phyloP scores from a whole-genome alignment of 2,888 invertebrate genomes.

The Ommatoiulus sabulosus region DNA sequence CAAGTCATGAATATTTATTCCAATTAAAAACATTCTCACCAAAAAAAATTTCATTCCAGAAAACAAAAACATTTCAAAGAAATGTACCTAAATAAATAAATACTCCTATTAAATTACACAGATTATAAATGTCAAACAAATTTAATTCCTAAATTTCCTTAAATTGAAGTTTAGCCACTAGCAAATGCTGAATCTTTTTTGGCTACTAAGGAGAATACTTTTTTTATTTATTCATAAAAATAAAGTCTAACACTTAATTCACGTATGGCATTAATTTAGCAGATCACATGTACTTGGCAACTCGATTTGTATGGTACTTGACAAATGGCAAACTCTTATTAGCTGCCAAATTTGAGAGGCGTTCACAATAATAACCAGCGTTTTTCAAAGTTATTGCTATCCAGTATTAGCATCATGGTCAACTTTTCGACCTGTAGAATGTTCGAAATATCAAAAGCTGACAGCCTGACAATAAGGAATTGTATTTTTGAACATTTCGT shows the following conservation, averaged over 20 bases:
- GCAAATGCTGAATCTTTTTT: neutral
- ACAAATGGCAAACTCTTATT: neutral
- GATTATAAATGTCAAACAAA: neutral
- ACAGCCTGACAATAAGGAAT: too few relatives aligned
- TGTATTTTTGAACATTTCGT: too few relatives aligned
- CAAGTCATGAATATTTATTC: constrained; percentile 33
- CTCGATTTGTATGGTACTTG: neutral
- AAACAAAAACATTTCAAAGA: constrained; percentile 47
- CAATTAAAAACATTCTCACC: neutral
- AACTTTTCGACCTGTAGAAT: too few relatives aligned
- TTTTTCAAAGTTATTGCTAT: constrained; percentile 5
- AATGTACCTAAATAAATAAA: constrained; percentile 45
- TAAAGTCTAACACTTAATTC: neutral
- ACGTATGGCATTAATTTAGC: neutral
- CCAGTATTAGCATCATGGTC: neutral
- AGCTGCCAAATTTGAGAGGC: neutral
- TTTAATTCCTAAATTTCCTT: neutral
- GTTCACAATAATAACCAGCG: neutral
- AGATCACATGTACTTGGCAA: neutral
- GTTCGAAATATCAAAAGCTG: too few relatives aligned
- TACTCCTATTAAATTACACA: neutral
- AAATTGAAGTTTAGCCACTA: neutral
- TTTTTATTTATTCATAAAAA: neutral
- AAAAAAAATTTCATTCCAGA: neutral
- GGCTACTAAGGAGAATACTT: neutral